phyloP scores from a whole-genome alignment of 2,888 invertebrate genomes.

The Phaonia tiefii region DNA sequence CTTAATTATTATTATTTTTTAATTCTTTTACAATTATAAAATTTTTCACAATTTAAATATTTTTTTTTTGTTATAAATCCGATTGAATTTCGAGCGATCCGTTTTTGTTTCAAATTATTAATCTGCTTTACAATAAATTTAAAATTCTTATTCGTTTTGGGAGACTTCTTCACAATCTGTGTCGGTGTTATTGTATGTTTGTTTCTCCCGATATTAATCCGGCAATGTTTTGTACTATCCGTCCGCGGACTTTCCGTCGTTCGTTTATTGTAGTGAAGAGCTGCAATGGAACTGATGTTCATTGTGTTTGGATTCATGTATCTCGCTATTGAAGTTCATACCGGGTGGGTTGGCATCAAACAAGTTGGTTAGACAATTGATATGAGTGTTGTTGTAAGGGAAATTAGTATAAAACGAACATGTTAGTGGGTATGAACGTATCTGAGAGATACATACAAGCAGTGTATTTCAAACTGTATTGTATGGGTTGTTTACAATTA shows the following conservation, averaged over 20 bases:
- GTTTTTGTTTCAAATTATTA: no score
- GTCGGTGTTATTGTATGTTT: not conserved
- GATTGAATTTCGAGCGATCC: no score
- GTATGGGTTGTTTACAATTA: no score
- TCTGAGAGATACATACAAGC: not conserved
- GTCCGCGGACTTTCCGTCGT: not conserved
- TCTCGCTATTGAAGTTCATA: not conserved
- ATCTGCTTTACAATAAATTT: not conserved
- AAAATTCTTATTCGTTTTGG: not conserved
- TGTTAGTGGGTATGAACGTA: constrained; percentile 16
- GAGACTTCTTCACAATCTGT: constrained; percentile 26
- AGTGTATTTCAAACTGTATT: constrained; percentile 23
- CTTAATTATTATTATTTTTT: no score
- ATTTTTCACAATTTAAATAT: no score
- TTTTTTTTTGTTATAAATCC: no score
- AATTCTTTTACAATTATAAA: no score
- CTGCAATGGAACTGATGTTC: constrained; percentile 43
- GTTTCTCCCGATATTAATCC: not conserved
- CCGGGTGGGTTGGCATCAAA: constrained; percentile 1
- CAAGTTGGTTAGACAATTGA: no score
- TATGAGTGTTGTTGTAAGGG: not conserved
- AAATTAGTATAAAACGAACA: not conserved
- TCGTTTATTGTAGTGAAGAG: constrained; percentile 31
- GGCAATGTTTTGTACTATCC: constrained; percentile 4
- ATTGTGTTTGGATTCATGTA: not conserved